These are phyloP conservation scores for Podilymbus podiceps DNA, from an alignment of 2,113 vertebrate species.

Conservation along the genomic window DNA sequence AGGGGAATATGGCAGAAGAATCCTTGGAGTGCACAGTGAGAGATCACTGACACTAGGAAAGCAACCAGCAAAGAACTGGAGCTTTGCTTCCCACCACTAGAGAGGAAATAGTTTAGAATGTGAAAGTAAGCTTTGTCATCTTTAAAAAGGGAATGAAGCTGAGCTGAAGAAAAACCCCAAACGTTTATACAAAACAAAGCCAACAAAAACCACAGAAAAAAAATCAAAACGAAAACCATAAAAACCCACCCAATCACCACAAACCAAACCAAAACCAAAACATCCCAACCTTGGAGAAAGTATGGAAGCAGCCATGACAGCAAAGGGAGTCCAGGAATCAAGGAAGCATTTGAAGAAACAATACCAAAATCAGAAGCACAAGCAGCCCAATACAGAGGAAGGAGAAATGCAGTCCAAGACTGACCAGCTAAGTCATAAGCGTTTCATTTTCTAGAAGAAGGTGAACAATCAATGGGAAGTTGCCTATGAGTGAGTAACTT, in stretches of 20 bases:
- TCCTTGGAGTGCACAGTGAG: background rate
- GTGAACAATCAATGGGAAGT: background rate
- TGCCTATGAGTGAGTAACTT: background rate
- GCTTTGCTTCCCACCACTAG: background rate
- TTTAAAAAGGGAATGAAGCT: background rate
- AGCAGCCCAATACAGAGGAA: background rate
- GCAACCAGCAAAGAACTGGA: background rate
- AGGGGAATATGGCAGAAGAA: background rate
- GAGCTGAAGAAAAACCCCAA: background rate
- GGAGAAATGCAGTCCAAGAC: background rate
- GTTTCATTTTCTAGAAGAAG: background rate
- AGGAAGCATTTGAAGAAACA: background rate
- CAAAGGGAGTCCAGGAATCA: background rate
- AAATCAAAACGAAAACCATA: background rate
- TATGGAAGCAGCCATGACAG: background rate
- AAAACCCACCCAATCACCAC: background rate
- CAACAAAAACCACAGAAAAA: background rate
- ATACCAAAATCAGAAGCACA: background rate
- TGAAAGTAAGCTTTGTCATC: background rate
- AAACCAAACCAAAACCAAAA: background rate
- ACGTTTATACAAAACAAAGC: fast-evolving
- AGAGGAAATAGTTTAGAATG: background rate
- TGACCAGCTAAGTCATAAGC: background rate
- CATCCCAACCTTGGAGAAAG: background rate
- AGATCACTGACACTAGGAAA: background rate